A percentile compares a stretch with the other conserved stretches of the same genome.
Conservation (phyloP, 2,888 invertebrate species). For the Leptopilina myrica region DNA sequence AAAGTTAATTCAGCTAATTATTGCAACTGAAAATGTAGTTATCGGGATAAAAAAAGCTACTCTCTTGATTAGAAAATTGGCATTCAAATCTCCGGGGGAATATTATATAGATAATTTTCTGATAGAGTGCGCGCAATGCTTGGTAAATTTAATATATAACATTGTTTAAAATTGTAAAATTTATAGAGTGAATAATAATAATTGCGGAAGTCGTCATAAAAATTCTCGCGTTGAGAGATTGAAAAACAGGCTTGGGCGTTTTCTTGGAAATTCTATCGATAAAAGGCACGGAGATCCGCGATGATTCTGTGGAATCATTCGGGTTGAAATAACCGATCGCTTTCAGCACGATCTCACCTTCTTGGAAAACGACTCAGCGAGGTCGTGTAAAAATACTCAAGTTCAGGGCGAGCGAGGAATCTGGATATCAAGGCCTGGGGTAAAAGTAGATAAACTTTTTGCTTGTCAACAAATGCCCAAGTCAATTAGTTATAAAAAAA, state of each 20-base stretch:
- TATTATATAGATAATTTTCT: too few species aligned
- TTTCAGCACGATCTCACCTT: constrained; percentile 44
- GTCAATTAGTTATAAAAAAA: constrained; percentile 13
- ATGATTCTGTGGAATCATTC: constrained; percentile 29
- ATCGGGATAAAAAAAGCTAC: too few species aligned
- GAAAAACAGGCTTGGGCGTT: neutral
- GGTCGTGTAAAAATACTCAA: constrained; percentile 54
- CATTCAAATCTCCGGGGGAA: too few species aligned
- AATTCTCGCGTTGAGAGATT: neutral
- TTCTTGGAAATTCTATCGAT: constrained; percentile 28
- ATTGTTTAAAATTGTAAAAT: too few species aligned
- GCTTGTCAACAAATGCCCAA: constrained; percentile 39
- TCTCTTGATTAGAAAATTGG: too few species aligned
- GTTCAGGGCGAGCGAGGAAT: constrained; percentile 53
- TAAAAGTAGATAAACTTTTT: constrained; percentile 43
- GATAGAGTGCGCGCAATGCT: too few species aligned
- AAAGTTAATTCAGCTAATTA: too few species aligned
- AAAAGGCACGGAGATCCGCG: constrained; percentile 17
- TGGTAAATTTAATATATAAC: too few species aligned
- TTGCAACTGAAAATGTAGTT: too few species aligned
- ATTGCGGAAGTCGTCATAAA: neutral
- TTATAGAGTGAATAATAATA: neutral
- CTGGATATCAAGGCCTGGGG: constrained; percentile 48
- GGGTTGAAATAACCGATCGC: constrained; percentile 30
- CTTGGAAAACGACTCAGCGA: constrained; percentile 51